These are phyloP conservation scores for Drosophila orena DNA, from an alignment of 1,140 invertebrate species.

Conservation along the genomic window DNA sequence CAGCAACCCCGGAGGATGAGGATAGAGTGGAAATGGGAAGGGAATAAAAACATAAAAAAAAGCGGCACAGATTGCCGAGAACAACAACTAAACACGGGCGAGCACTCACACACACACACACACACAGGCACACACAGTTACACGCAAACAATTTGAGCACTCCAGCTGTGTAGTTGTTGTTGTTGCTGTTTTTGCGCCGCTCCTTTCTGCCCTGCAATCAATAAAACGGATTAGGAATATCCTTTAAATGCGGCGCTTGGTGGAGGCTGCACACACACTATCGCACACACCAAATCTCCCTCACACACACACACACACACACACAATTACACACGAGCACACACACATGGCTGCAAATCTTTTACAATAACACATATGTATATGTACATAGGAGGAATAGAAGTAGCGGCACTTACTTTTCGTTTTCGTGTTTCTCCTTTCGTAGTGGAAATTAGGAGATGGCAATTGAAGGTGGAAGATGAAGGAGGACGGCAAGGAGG, in stretches of 20 bases:
- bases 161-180: conserved; percentile 52
- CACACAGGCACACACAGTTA: conserved; percentile 16
- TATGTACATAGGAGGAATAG: conserved; percentile 3
- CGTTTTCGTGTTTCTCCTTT: conserved; percentile 2
- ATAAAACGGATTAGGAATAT: conserved; percentile 83
- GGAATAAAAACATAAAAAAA: conserved; percentile 71
- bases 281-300: conserved; percentile 8
- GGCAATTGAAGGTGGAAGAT: conserved; percentile 8
- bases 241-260: conserved; percentile 75
- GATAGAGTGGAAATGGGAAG: conserved; percentile 27
- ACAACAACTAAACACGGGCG: conserved; percentile 61
- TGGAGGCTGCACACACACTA: conserved; percentile 49
- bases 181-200: conserved; percentile 21
- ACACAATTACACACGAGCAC: conserved; percentile 14
- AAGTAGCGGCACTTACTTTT: conserved; percentile 57
- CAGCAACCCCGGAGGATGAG: conserved; percentile 62
- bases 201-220: conserved; percentile 62
- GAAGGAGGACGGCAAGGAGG: conserved; percentile 6
- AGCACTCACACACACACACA: conserved; percentile 20
- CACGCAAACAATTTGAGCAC: conserved; percentile 17
- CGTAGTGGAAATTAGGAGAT: conserved; percentile 25
- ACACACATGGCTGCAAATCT: conserved; percentile 38
- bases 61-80: conserved; percentile 70
- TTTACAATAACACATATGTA: conserved; percentile 57
- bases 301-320: conserved; percentile 27